phyloP scores from a whole-genome alignment of 2,888 invertebrate genomes.

The Suillia variegata region DNA sequence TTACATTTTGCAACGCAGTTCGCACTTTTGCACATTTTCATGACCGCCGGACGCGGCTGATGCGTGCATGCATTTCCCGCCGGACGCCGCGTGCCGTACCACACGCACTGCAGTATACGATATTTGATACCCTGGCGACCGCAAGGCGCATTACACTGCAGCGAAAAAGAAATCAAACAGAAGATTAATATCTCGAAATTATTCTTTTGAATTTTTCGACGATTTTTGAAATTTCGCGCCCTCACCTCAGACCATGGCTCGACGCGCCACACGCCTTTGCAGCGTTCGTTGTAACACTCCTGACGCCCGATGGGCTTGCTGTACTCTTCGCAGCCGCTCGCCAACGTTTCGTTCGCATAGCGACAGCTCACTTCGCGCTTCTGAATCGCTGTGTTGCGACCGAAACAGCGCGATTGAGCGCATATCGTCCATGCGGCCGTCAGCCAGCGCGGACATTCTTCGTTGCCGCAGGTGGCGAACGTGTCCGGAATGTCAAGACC shows the following conservation, averaged over 20 bases:
- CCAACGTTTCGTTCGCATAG: slow-evolving; percentile 58
- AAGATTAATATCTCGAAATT: not conserved
- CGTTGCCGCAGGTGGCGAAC: slow-evolving; percentile 70
- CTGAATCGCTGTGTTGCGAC: slow-evolving; percentile 78
- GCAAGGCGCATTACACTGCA: slow-evolving; percentile 85
- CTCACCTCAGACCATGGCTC: slow-evolving; percentile 92
- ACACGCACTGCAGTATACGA: slow-evolving; percentile 89
- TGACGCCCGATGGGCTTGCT: slow-evolving; percentile 77
- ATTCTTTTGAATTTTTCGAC: slow-evolving; percentile 5
- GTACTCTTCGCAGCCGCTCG: slow-evolving; percentile 69
- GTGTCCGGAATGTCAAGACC: slow-evolving; percentile 70
- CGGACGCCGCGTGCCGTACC: slow-evolving; percentile 82
- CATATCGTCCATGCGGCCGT: slow-evolving; percentile 73
- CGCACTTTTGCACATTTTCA: slow-evolving; percentile 76
- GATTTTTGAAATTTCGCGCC: slow-evolving; percentile 2
- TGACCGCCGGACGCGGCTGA: slow-evolving; percentile 75
- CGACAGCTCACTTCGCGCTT: slow-evolving; percentile 67
- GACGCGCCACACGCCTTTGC: slow-evolving; percentile 87
- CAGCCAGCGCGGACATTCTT: slow-evolving; percentile 76
- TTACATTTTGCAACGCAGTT: slow-evolving; percentile 68
- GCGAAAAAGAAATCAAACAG: slow-evolving; percentile 13
- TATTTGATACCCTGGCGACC: slow-evolving; percentile 84
- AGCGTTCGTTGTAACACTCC: slow-evolving; percentile 82
- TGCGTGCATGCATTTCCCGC: slow-evolving; percentile 87
- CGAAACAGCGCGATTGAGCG: slow-evolving; percentile 75